These are phyloP conservation scores for Mustelus asterias DNA, from an alignment of 2,113 vertebrate species.

Conservation along the genomic window DNA sequence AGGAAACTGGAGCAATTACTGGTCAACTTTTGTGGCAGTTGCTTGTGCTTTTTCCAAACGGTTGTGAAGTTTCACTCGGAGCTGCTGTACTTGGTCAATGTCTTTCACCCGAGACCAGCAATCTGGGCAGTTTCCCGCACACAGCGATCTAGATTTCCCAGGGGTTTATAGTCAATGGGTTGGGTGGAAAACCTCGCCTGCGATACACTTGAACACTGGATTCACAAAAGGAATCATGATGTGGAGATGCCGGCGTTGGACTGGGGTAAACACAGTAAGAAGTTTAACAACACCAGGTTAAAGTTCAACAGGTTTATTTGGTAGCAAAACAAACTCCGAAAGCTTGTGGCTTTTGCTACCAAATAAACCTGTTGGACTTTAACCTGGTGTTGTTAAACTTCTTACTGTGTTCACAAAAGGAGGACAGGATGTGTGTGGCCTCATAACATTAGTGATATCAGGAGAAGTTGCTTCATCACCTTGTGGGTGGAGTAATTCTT, in stretches of 20 bases:
- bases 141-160: not conserved
- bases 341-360: too few species aligned
- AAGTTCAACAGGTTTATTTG: too few species aligned
- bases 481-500: not conserved
- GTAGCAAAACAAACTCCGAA: too few species aligned
- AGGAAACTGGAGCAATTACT: not conserved
- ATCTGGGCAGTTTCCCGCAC: not conserved
- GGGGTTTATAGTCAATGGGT: not conserved
- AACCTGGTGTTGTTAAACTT: too few species aligned
- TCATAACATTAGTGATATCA: not conserved
- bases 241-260: too few species aligned
- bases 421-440: not conserved
- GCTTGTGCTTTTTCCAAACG: not conserved
- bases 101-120: not conserved
- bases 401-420: not conserved
- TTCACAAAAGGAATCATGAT: not conserved
- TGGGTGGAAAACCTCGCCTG: not conserved
- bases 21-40: not conserved
- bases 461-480: not conserved
- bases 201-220: not conserved
- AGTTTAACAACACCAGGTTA: too few species aligned
- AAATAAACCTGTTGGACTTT: too few species aligned
- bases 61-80: not conserved
- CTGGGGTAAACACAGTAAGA: too few species aligned
- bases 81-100: not conserved